These are phyloP conservation scores for Diachasma alloeum DNA, from an alignment of 1,140 invertebrate genomes.

Conservation along the genomic window DNA sequence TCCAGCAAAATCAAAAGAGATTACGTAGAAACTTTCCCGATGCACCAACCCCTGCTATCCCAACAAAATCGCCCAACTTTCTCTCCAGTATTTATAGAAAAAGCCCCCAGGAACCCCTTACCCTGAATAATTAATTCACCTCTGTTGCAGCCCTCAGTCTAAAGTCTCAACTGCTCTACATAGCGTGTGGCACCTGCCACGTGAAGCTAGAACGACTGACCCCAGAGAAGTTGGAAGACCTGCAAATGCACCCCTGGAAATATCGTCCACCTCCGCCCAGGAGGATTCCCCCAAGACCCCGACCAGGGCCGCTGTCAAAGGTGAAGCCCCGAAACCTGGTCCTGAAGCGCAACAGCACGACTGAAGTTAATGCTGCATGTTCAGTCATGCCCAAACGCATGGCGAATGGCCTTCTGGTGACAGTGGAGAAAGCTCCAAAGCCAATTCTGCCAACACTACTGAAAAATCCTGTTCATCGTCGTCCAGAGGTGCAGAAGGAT, in stretches of 20 bases:
- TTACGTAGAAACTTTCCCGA: too few relatives aligned
- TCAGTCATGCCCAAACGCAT: conserved; percentile 19
- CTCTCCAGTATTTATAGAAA: background rate
- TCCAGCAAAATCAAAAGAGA: background rate
- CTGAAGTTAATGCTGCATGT: conserved; percentile 25
- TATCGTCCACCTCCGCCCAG: conserved; percentile 40
- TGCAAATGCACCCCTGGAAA: conserved; percentile 48
- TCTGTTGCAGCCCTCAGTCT: conserved; percentile 48
- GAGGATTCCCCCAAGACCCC: conserved; percentile 28
- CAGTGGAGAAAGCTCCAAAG: background rate
- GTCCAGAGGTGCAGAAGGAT: conserved; percentile 24
- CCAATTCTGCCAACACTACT: too few relatives aligned
- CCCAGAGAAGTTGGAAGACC: conserved; percentile 50
- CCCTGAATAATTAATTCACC: background rate
- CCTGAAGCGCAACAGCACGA: conserved; percentile 36
- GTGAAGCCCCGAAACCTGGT: background rate
- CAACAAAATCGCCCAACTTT: background rate
- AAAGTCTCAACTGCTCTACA: conserved; percentile 53
- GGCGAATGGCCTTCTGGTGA: conserved; percentile 27
- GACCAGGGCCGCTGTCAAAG: conserved; percentile 36
- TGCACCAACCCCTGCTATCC: too few relatives aligned
- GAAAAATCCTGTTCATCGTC: background rate
- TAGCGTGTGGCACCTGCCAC: conserved; percentile 59
- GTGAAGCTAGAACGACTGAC: conserved; percentile 60
- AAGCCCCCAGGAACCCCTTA: background rate